Base-by-base conservation (phyloP, 2,113 vertebrate species). In the Colossoma macropomum region DNA sequence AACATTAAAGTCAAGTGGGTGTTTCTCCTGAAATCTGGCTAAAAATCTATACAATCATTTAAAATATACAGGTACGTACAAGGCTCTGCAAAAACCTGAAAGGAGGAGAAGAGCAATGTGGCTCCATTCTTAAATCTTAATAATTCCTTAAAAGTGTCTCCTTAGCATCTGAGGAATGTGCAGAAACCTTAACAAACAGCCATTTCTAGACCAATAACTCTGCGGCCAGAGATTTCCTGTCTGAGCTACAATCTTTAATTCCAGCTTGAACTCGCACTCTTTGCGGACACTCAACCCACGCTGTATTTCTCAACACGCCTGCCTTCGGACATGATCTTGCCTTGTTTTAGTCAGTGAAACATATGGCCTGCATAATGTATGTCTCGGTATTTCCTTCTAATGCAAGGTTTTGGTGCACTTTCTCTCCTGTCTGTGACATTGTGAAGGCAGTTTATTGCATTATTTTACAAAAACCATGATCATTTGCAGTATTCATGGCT, bases 161-260 rank as follows among this genome's bases (percentile, higher is more conserved):
- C 19, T 80, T 16, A n/a, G 79, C 16, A 48, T 62, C 17, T 12
- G 21, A 60, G 69, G 41, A 72, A 75, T 75, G 73, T 23, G 50
- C 41, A 12, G 30, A 27, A 41, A 56, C 50, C 48, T 41, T n/a
- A 70, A 59, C 77, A 79, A 80, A 80, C 78, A 59, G 23, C 34
- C 68, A 25, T 16, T 71, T 45, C 34, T 25, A 71, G 50, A 70
- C 50, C 66, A 13, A 41, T 28, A 71, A 56, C 50, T 56, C 65
- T 27, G 34, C 6, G 23, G 48, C 32, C 48, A n/a, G n/a, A 80
- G 52, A 72, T 25, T 72, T 72, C 52, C 50, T 59, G 65, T 30
- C 27, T 80, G 69, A n/a, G 34, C 21, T 45, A n/a, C 23, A 15
- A 71, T 41, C 21, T n/a, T 70, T 38, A 80, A 28, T 23, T 27